Evolutionary conservation across 92 coral and sea anemone species (phyloP).

Genomic region (Pocillopora meandrina): DNA sequence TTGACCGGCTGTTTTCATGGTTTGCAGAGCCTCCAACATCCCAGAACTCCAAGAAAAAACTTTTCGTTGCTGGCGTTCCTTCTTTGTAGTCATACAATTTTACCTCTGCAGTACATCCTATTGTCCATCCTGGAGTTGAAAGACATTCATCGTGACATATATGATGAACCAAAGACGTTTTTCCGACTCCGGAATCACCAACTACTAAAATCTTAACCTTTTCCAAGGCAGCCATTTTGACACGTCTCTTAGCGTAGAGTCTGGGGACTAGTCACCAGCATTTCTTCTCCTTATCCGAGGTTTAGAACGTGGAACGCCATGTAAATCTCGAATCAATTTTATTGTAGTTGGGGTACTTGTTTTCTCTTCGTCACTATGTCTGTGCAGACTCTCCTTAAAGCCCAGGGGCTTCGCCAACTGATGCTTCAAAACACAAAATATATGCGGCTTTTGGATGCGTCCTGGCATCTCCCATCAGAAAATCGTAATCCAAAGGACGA

Average conservation of each 20-base stretch:
- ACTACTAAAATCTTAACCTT: constrained; percentile 90
- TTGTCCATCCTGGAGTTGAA: constrained; percentile 97
- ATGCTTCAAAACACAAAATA: constrained; percentile 62
- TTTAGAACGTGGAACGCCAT: neutral
- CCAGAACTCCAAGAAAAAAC: constrained; percentile 94
- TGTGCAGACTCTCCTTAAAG: constrained; percentile 58
- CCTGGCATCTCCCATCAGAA: constrained; percentile 89
- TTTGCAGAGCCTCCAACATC: constrained; percentile 98
- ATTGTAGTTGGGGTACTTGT: too few species aligned
- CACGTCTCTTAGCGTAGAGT: constrained; percentile 12
- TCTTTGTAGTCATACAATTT: constrained; percentile 91
- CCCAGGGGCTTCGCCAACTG: constrained; percentile 75
- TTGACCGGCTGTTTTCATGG: constrained; percentile 91
- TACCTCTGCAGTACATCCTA: constrained; percentile 96
- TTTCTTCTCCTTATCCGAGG: neutral
- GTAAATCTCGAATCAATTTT: neutral
- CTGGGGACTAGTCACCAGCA: constrained; percentile 54
- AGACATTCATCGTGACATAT: constrained; percentile 92
- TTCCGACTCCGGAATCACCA: constrained; percentile 99
- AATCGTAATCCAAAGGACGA: constrained; percentile 80
- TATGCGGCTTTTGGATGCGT: constrained; percentile 82
- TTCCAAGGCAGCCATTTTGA: constrained; percentile 95
- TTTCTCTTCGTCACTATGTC: neutral
- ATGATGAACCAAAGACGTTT: constrained; percentile 90
- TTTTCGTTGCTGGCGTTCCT: constrained; percentile 82